A percentile compares a stretch with the other conserved stretches of the same genome.
Evolutionary conservation across 2,113 vertebrate genomes (phyloP).

Genomic region (Pogona vitticeps): DNA sequence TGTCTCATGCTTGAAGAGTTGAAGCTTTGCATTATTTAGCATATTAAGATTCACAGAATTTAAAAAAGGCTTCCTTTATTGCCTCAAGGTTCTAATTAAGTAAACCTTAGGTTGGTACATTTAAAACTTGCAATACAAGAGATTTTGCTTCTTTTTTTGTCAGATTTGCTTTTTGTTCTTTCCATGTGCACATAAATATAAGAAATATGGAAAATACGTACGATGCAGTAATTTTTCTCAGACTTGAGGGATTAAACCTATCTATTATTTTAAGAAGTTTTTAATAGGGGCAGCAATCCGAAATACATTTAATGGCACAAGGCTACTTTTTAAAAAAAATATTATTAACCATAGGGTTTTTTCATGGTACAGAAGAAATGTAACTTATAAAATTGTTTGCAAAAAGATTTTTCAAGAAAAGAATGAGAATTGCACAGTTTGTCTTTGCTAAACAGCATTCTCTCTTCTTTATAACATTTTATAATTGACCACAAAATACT

Average conservation of each 20-base stretch:
- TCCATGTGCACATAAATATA: conserved; percentile 92
- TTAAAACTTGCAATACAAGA: conserved; percentile 97
- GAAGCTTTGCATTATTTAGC: conserved; percentile 99
- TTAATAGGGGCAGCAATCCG: conserved; percentile 91
- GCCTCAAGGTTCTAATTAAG: conserved; percentile 99
- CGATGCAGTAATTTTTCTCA: conserved; percentile 91
- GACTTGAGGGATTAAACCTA: conserved; percentile 95
- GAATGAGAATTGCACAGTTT: conserved; percentile 13
- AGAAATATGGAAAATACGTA: conserved; percentile 93
- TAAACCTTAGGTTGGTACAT: conserved; percentile 99
- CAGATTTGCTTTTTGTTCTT: conserved; percentile 62
- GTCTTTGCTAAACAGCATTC: conserved; percentile 38
- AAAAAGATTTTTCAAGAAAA: conserved; percentile 55
- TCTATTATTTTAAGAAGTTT: conserved; percentile 94
- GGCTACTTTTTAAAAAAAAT: conserved; percentile 63
- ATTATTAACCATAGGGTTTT: conserved; percentile 67
- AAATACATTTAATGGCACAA: conserved; percentile 83
- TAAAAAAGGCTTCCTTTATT: conserved; percentile 98
- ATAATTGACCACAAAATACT: conserved; percentile 62
- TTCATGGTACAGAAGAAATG: conserved; percentile 45
- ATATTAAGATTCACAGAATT: conserved; percentile 99
- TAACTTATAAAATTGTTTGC: conserved; percentile 55
- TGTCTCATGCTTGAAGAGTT: conserved; percentile 99
- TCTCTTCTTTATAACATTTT: conserved; percentile 55
- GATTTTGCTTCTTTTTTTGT: conserved; percentile 82